These are phyloP conservation scores for Chiloscyllium punctatum DNA, from an alignment of 2,797 vertebrate genomes.

Conservation along the genomic window DNA sequence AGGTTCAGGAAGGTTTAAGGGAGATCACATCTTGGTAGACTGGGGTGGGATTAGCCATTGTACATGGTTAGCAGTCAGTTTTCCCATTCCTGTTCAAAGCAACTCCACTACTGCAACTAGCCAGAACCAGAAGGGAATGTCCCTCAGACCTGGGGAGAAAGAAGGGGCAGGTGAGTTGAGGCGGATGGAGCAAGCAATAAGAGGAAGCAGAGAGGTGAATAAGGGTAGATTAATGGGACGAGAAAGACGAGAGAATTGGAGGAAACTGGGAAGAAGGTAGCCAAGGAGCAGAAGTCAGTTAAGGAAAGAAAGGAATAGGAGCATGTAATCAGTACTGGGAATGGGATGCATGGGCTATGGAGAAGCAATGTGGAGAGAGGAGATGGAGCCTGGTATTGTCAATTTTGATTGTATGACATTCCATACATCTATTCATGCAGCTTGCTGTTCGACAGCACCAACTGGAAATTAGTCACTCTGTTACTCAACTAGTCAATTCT, in stretches of 20 bases:
- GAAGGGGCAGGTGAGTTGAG: neutral
- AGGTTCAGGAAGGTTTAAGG: neutral
- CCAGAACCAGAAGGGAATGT: neutral
- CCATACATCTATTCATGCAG: neutral
- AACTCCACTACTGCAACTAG: neutral
- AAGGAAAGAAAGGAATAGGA: neutral
- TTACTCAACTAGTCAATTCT: neutral
- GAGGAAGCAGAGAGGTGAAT: neutral
- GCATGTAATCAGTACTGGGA: neutral
- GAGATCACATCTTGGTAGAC: neutral
- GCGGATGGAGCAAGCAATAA: neutral
- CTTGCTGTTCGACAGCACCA: too few species aligned
- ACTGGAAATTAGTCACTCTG: neutral
- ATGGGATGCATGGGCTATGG: neutral
- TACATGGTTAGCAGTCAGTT: neutral
- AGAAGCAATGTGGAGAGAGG: neutral
- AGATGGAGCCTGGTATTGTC: neutral
- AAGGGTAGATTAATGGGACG: neutral
- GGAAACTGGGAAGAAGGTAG: neutral
- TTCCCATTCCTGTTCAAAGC: neutral
- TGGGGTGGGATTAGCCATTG: neutral
- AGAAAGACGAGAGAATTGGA: neutral
- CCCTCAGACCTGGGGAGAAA: neutral
- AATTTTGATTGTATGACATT: neutral
- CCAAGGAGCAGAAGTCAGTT: neutral